Evolutionary conservation across 2,113 vertebrate species (phyloP).

Genomic region (Gadus macrocephalus): DNA sequence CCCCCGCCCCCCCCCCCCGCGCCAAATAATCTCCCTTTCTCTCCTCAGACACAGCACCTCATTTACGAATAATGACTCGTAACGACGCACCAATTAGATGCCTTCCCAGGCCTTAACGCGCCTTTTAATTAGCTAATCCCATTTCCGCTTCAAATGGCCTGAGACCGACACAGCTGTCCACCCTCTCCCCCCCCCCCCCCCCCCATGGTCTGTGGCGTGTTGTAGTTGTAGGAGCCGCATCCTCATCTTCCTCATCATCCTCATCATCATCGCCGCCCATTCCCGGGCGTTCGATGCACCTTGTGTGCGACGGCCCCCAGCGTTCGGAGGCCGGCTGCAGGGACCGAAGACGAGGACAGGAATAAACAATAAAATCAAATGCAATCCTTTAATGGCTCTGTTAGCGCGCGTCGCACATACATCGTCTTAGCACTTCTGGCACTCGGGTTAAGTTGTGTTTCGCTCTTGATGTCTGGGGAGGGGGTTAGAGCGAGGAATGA

Average conservation of each 20-base stretch:
- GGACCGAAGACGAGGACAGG: conserved; percentile 11
- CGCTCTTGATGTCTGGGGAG: background rate
- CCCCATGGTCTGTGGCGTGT: conserved; percentile 12
- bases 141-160: conserved; percentile 57
- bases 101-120: conserved; percentile 52
- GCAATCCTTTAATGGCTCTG: no score
- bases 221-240: background rate
- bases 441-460: background rate
- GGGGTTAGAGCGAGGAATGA: no score
- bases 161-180: conserved; percentile 49
- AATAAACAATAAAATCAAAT: background rate
- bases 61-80: conserved; percentile 11
- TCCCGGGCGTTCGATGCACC: no score
- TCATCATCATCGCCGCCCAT: no score
- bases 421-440: background rate
- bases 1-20: conserved; percentile 7
- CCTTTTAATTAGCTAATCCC: conserved; percentile 57
- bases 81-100: conserved; percentile 49
- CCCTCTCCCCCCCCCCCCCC: conserved; percentile 2
- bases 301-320: no score
- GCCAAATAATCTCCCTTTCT: background rate
- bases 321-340: no score
- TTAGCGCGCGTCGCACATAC: background rate
- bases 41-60: conserved; percentile 29
- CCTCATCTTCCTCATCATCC: no score